Evolutionary conservation across 2,113 vertebrate species (phyloP).

Genomic region (Gila orcuttii): DNA sequence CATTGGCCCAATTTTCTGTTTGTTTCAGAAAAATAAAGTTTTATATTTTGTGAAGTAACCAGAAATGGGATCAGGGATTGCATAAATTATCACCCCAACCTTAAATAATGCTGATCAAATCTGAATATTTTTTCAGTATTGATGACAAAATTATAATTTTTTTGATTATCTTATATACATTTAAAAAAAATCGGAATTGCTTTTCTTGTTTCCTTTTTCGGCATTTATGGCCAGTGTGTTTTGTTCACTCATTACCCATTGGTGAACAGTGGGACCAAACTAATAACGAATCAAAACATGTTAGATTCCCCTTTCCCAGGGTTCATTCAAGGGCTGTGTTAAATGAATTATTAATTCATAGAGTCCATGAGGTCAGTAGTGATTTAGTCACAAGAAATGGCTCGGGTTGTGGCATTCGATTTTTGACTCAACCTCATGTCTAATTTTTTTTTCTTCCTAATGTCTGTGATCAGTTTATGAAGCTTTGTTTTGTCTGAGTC

Average conservation of each 20-base stretch:
- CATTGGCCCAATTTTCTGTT: not conserved
- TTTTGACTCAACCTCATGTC: constrained; percentile 57
- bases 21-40: not conserved
- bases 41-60: constrained; percentile 10
- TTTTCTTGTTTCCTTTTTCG: not conserved
- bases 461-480: constrained; percentile 66
- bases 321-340: constrained; percentile 11
- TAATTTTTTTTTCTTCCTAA: constrained; percentile 60
- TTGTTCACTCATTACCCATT: constrained; percentile 53
- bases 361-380: constrained; percentile 29
- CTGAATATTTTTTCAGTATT: constrained; percentile 40
- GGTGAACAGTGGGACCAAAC: constrained; percentile 69
- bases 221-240: constrained; percentile 5
- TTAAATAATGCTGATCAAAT: constrained; percentile 16
- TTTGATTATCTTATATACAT: constrained; percentile 2
- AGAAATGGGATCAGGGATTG: constrained; percentile 33
- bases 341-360: constrained; percentile 44
- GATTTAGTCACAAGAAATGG: constrained; percentile 34
- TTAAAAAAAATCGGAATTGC: not conserved
- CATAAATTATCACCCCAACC: constrained; percentile 35
- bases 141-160: not conserved
- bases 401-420: constrained; percentile 41
- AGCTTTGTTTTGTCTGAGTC: constrained; percentile 71
- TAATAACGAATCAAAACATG: constrained; percentile 45
- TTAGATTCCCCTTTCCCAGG: constrained; percentile 19